Conservation (phyloP, 2,888 invertebrate species). For the Stenurella melanura region DNA sequence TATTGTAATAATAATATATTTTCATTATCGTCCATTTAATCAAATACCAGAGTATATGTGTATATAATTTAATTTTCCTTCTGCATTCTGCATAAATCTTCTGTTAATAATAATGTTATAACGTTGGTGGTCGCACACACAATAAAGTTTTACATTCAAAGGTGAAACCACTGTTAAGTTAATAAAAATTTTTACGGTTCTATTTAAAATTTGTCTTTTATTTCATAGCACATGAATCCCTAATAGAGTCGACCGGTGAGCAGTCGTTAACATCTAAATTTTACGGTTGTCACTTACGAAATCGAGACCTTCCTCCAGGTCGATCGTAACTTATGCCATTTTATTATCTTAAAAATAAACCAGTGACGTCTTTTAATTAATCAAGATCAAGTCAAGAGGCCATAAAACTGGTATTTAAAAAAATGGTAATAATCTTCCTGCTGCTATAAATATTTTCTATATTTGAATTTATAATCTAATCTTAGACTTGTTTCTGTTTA, state of each 20-base stretch:
- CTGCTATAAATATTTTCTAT: constrained; percentile 41
- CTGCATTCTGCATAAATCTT: too few relatives aligned
- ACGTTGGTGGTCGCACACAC: background rate
- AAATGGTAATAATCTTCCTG: constrained; percentile 53
- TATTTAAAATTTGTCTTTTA: constrained; percentile 31
- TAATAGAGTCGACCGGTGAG: constrained; percentile 38
- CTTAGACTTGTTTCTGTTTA: constrained; percentile 18
- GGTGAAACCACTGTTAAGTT: constrained; percentile 6
- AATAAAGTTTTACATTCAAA: constrained; percentile 1
- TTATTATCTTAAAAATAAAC: constrained; percentile 55
- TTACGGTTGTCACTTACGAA: constrained; percentile 56
- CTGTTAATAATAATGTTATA: background rate
- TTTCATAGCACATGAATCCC: constrained; percentile 28
- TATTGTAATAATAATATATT: too few relatives aligned
- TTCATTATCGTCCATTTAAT: too few relatives aligned
- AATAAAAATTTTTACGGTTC: constrained; percentile 35
- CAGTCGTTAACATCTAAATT: constrained; percentile 54
- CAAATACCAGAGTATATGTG: too few relatives aligned
- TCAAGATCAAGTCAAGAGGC: constrained; percentile 53
- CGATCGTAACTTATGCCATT: constrained; percentile 52
- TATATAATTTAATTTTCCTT: too few relatives aligned
- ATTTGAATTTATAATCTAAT: constrained; percentile 33
- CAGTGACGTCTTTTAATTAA: constrained; percentile 55
- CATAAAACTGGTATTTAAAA: constrained; percentile 55
- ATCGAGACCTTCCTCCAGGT: constrained; percentile 51